Conservation (phyloP, 2,797 vertebrate genomes). For the Apogon hyalosoma region DNA sequence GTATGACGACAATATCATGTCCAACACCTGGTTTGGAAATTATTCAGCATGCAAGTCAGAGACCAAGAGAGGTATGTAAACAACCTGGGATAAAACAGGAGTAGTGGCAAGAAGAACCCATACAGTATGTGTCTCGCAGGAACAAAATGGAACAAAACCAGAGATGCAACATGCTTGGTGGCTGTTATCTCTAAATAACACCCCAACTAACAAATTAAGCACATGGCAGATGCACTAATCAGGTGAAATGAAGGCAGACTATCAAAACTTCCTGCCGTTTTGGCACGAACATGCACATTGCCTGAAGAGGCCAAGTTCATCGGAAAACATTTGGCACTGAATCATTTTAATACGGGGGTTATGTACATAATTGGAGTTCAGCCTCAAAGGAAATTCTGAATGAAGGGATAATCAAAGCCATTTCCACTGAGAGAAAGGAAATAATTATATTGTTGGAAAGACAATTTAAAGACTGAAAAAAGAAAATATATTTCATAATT, state of each 20-base stretch:
- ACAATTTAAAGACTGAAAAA: conserved; percentile 26
- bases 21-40: conserved; percentile 83
- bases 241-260: conserved; percentile 62
- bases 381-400: conserved; percentile 54
- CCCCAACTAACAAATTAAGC: conserved; percentile 58
- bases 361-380: conserved; percentile 75
- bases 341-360: conserved; percentile 53
- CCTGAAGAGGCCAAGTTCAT: conserved; percentile 70
- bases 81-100: conserved; percentile 78
- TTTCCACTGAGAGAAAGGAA: conserved; percentile 44
- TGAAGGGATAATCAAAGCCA: conserved; percentile 34
- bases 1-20: conserved; percentile 83
- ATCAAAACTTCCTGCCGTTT: conserved; percentile 66
- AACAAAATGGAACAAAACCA: conserved; percentile 61
- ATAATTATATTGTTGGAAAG: conserved; percentile 27
- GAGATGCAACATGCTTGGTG: conserved; percentile 74
- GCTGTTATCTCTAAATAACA: conserved; percentile 59
- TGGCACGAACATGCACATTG: conserved; percentile 83
- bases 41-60: conserved; percentile 86
- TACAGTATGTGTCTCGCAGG: conserved; percentile 64
- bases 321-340: conserved; percentile 65
- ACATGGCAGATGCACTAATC: conserved; percentile 59
- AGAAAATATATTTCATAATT: conserved; percentile 36
- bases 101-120: conserved; percentile 69
- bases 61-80: conserved; percentile 82